Conservation (phyloP, 2,888 invertebrate genomes). For the Nesidiocoris tenuis region DNA sequence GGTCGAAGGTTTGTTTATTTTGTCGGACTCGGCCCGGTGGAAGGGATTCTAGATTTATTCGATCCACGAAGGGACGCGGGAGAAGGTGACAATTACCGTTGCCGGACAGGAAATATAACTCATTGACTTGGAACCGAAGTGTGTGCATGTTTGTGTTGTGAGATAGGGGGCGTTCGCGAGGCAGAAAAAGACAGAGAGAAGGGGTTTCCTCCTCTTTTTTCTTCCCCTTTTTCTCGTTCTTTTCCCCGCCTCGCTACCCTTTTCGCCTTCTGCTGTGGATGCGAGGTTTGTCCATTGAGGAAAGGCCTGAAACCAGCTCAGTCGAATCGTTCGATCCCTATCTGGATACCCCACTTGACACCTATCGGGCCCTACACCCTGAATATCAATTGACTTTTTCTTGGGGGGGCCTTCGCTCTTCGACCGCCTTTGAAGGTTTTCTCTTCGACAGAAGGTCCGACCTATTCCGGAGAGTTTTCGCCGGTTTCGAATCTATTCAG, state of each 20-base stretch:
- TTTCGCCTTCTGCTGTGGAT: not conserved
- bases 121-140: slow-evolving; percentile 45
- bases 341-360: slow-evolving; percentile 41
- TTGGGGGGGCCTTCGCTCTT: not conserved
- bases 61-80: not conserved
- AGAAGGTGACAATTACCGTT: slow-evolving; percentile 41
- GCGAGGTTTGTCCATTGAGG: slow-evolving; percentile 32
- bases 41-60: not conserved
- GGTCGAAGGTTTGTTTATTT: not conserved
- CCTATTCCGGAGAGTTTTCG: not conserved
- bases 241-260: slow-evolving; percentile 1
- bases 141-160: not conserved
- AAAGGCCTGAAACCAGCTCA: slow-evolving; percentile 1
- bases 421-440: slow-evolving; percentile 14
- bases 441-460: not conserved
- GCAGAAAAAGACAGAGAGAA: slow-evolving; percentile 31
- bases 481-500: slow-evolving; percentile 4
- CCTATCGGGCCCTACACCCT: slow-evolving; percentile 40
- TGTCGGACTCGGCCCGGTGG: not conserved
- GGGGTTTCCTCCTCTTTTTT: slow-evolving; percentile 12
- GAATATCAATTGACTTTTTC: slow-evolving; percentile 45
- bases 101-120: slow-evolving; percentile 43
- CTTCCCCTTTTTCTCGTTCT: not conserved
- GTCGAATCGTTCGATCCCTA: not conserved
- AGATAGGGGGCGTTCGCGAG: slow-evolving; percentile 4